These are phyloP conservation scores for Acanthacorydalis orientalis DNA, from an alignment of 2,888 invertebrate species.

Conservation along the genomic window DNA sequence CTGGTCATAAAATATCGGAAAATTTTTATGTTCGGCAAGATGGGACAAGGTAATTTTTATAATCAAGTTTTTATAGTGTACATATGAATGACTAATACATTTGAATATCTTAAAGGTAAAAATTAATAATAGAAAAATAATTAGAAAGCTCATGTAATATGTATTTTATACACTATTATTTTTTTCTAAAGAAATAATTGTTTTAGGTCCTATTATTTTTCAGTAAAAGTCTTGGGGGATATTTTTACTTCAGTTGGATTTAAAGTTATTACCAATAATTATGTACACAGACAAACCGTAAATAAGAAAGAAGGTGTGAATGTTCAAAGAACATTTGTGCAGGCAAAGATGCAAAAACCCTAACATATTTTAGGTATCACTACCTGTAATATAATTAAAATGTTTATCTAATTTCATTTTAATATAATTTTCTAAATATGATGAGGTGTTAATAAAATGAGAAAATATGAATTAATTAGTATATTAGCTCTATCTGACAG, in stretches of 20 bases:
- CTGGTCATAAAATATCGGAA: slow-evolving; percentile 81
- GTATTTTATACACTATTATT: background rate
- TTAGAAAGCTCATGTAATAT: background rate
- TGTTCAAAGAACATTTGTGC: slow-evolving; percentile 85
- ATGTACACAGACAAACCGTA: slow-evolving; percentile 74
- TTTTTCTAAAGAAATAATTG: background rate
- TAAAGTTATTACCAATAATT: slow-evolving; percentile 46
- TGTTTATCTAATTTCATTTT: too few relatives aligned
- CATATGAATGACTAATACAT: background rate
- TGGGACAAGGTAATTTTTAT: slow-evolving; percentile 57
- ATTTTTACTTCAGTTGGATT: slow-evolving; percentile 58
- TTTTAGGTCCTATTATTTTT: slow-evolving; percentile 65
- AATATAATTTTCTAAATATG: too few relatives aligned
- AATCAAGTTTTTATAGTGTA: background rate
- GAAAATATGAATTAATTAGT: too few relatives aligned
- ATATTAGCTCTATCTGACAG: too few relatives aligned
- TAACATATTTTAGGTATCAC: slow-evolving; percentile 8
- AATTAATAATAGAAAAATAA: background rate
- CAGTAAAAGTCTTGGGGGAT: slow-evolving; percentile 45
- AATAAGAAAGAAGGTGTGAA: slow-evolving; percentile 85
- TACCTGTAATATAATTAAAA: too few relatives aligned
- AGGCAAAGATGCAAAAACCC: slow-evolving; percentile 62
- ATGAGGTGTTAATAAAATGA: too few relatives aligned
- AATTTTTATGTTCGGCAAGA: slow-evolving; percentile 94
- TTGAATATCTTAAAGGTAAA: slow-evolving; percentile 3